Base-by-base conservation (phyloP, 2,797 vertebrate species). In the Simalia tracyae region DNA sequence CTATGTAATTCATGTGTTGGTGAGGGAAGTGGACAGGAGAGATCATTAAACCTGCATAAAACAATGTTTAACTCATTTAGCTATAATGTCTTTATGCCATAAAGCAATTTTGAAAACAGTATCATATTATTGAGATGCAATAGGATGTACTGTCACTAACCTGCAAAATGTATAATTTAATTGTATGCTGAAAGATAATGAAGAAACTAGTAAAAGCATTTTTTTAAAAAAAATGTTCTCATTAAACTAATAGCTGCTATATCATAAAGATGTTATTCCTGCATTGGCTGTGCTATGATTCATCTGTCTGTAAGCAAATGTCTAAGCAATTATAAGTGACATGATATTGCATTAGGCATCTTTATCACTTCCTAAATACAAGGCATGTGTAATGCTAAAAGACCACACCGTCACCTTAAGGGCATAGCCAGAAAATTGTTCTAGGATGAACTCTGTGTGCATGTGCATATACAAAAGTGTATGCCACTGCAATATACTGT, bases 1-100 rank as follows among this genome's bases (percentile, higher is more conserved):
- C 97, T 96, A 95, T 96, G 95, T 94, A 87, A 96, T 96, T 94
- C 95, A 56, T 68, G 28, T 88, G 76, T 93, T 87, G 81, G 76
- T 92, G 89, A 92, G 56, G 95, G 94, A 94, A 72, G 56, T 89
- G 87, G 87, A 89, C 28, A 92, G 64, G 66, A 91, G 92, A 94
- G 14, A 72, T 22, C 57, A 57, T 15, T 1, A 92, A 91, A 91
- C 54, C 63, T 61, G 42, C 61, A 60, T 46, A 46, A 61, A 91
- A 81, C 66, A 76, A 57, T 92, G 91, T n/a, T 88, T 88, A 11
- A 92, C 4, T 61, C 24, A 36, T 36, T 68, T 90, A 90, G 24
- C 2, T 54, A n/a, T 1, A 31, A 0, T 72, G 17, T 12, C 1
- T 59, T 87, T 76, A 91, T 95, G 85, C 86, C 59, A 61, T 57